phyloP scores from a whole-genome alignment of 1,140 invertebrate genomes.

The Orchesella cincta region DNA sequence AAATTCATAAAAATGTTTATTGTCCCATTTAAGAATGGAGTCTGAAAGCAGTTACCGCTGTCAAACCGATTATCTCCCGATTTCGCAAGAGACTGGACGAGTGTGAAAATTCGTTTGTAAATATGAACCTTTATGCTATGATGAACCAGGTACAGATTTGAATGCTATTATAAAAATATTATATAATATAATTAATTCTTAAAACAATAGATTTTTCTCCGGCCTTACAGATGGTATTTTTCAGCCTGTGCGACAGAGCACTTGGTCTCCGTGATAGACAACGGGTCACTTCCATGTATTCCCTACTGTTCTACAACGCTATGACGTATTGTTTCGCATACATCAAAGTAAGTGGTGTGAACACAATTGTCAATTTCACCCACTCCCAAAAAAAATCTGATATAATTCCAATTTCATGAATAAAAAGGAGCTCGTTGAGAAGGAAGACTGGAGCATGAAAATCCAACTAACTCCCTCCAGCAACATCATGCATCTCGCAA shows the following conservation, averaged over 20 bases:
- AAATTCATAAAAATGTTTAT: neutral
- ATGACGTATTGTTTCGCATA: slow-evolving; percentile 74
- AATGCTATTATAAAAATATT: no score
- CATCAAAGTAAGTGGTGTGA: slow-evolving; percentile 57
- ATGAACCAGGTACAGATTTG: slow-evolving; percentile 37
- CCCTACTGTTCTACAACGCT: slow-evolving; percentile 79
- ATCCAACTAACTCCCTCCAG: slow-evolving; percentile 72
- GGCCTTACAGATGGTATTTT: slow-evolving; percentile 67
- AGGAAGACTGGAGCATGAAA: slow-evolving; percentile 74
- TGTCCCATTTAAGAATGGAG: slow-evolving; percentile 17
- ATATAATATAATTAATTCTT: no score
- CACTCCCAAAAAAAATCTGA: neutral
- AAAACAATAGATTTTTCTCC: slow-evolving; percentile 26
- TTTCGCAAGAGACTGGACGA: slow-evolving; percentile 34
- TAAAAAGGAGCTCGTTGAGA: slow-evolving; percentile 69
- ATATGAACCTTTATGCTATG: slow-evolving; percentile 43
- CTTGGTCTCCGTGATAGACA: slow-evolving; percentile 61
- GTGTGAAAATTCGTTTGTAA: slow-evolving; percentile 40
- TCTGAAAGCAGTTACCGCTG: neutral
- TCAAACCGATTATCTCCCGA: slow-evolving; percentile 16
- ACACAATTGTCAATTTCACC: neutral
- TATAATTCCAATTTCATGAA: neutral
- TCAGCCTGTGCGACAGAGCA: slow-evolving; percentile 70
- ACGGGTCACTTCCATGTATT: slow-evolving; percentile 69
- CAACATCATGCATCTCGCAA: slow-evolving; percentile 73